Percentiles rank a stretch among this genome's conserved stretches.
Evolutionary conservation across 2,797 vertebrate genomes (phyloP).

Genomic region (Sparus aurata): DNA sequence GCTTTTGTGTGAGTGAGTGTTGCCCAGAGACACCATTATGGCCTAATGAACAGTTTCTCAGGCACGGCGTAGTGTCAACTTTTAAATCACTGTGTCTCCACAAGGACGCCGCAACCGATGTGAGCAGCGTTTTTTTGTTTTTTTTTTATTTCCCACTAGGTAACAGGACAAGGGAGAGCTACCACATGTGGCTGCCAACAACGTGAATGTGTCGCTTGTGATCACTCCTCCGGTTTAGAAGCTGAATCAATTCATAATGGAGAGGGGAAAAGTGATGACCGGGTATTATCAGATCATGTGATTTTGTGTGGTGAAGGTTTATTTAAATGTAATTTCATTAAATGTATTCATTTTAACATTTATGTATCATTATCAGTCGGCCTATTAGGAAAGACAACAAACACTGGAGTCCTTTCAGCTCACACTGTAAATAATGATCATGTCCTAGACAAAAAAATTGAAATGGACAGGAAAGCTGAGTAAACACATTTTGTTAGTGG

Average conservation of each 20-base stretch:
- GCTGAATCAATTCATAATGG: no score
- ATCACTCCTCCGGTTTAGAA: neutral
- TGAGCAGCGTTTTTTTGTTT: conserved; percentile 7
- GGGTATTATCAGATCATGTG: no score
- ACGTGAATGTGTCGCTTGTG: neutral
- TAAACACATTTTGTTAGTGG: neutral
- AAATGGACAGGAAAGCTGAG: neutral
- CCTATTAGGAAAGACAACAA: neutral
- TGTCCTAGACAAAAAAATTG: neutral
- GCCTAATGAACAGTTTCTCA: conserved; percentile 17
- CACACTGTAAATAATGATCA: neutral
- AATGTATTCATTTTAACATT: no score
- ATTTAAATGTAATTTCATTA: no score
- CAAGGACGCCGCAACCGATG: conserved; percentile 1
- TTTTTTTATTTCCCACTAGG: neutral
- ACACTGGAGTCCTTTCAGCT: neutral
- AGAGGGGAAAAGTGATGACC: no score
- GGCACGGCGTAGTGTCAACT: neutral
- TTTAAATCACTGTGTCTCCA: conserved; percentile 40
- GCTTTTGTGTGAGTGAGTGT: conserved; percentile 1
- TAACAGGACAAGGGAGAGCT: conserved; percentile 11
- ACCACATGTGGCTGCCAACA: neutral
- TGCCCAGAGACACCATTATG: conserved; percentile 9
- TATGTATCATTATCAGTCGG: no score
- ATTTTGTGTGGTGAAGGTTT: no score